phyloP scores from a whole-genome alignment of 2,888 invertebrate species.

The Blastobasis lacticolella region DNA sequence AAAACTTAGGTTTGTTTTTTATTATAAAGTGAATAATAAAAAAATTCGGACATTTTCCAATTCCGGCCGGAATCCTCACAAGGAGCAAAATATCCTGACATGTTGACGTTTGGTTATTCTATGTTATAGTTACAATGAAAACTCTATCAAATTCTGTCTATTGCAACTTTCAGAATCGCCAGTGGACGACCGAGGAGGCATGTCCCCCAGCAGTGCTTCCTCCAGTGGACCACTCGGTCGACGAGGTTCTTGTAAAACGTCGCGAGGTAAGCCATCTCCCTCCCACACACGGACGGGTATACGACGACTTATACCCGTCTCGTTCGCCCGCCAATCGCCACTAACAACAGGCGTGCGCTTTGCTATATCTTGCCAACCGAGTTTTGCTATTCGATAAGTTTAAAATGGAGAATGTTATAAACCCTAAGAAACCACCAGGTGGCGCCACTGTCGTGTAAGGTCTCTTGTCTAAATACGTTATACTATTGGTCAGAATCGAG shows the following conservation, averaged over 20 bases:
- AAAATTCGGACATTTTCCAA: not conserved
- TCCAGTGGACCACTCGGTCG: constrained; percentile 81
- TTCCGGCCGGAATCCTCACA: no score
- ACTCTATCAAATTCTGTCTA: not conserved
- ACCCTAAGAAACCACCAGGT: no score
- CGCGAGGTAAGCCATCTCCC: constrained; percentile 79
- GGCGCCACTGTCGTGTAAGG: no score
- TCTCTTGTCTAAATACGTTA: no score
- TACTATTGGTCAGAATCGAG: no score
- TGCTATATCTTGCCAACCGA: no score
- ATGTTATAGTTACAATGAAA: constrained; percentile 5
- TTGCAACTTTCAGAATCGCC: constrained; percentile 75
- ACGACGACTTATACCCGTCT: constrained; percentile 10
- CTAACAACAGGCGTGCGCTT: no score
- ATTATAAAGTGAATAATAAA: not conserved
- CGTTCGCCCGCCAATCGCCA: constrained; percentile 15
- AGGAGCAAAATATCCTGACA: no score
- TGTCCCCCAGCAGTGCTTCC: constrained; percentile 79
- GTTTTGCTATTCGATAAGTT: no score
- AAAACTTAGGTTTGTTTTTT: not conserved
- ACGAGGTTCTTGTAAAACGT: constrained; percentile 90
- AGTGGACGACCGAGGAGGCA: constrained; percentile 82
- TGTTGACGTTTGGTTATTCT: no score
- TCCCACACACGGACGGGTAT: constrained; percentile 12
- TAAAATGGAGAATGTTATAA: no score